Evolutionary conservation across 2,888 invertebrate genomes (phyloP), one percentile per base, ranked within the genome.

Genomic region (Luperina nickerlii): DNA sequence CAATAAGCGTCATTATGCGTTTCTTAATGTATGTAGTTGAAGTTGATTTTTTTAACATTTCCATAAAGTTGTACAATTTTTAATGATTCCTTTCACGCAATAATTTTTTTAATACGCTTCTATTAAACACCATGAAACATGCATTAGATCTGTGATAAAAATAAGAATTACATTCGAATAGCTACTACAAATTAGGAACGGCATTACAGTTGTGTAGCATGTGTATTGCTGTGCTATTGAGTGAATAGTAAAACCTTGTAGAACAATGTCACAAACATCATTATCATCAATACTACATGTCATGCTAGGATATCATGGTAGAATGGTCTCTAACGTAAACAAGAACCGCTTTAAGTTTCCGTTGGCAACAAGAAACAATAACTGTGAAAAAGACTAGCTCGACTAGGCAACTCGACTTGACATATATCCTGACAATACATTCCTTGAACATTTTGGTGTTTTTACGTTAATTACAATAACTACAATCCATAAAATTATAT

Each of bases 381-480:
- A 70, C 4, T 72, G 27, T 42, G 20, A 62, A 60, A 51, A 75
- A 54, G 2, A 20, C 8, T n/a, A 69, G 3, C 38, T 27, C 0
- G 18, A 27, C 57, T 71, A 45, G 66, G 2, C 27, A 68, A 62
- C 8, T 42, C 54, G 18, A 62, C 38, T 57, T 48, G n/a, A 72
- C 51, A 67, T 51, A 69, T 54, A 73, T 67, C 62, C 38, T 71
- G 51, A 65, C 65, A 62, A n/a, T 65, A 74, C 57, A 81, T 78
- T 87, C 62, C 57, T 71, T 66, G 3, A n/a, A 57, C 8, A 54
- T 76, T 84, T 73, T 69, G 13, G 9, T 32, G 65, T 78, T 84
- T 80, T 87, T 83, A 76, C n/a, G 62, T 87, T 87, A 85, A 87
- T 85, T 85, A 86, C 83, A 90, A 89, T 83, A 84, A 86, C 83